Evolutionary conservation across 2,888 invertebrate species (phyloP).

Genomic region (Ischnura elegans): DNA sequence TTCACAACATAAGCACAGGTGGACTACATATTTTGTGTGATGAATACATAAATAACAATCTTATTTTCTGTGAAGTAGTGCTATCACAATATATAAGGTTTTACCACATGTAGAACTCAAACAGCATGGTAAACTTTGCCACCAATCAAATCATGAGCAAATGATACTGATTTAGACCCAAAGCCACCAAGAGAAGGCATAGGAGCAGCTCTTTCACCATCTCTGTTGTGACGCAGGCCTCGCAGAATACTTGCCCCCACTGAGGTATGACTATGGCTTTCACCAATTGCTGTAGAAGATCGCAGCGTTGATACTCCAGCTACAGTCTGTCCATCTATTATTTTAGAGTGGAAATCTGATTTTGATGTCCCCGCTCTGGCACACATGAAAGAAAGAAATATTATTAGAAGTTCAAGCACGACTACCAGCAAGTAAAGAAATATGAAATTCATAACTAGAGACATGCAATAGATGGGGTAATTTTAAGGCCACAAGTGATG

Average conservation of each 20-base stretch:
- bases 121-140: not conserved
- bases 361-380: not conserved
- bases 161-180: slow-evolving; percentile 41
- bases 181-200: not conserved
- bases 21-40: too few relatives aligned
- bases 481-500: too few relatives aligned
- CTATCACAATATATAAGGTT: too few relatives aligned
- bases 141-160: slow-evolving; percentile 18
- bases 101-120: not conserved
- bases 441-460: too few relatives aligned
- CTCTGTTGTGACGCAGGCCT: not conserved
- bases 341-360: not conserved
- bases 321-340: not conserved
- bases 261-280: not conserved
- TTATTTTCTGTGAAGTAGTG: too few relatives aligned
- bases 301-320: not conserved
- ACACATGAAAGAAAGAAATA: not conserved
- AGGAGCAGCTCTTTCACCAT: not conserved
- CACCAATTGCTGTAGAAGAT: not conserved
- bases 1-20: too few relatives aligned
- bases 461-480: too few relatives aligned
- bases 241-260: not conserved
- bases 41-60: too few relatives aligned
- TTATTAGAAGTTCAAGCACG: too few relatives aligned
- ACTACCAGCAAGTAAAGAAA: too few relatives aligned